These are phyloP conservation scores for Elachura formosa DNA, from an alignment of 2,113 vertebrate genomes.

Conservation along the genomic window DNA sequence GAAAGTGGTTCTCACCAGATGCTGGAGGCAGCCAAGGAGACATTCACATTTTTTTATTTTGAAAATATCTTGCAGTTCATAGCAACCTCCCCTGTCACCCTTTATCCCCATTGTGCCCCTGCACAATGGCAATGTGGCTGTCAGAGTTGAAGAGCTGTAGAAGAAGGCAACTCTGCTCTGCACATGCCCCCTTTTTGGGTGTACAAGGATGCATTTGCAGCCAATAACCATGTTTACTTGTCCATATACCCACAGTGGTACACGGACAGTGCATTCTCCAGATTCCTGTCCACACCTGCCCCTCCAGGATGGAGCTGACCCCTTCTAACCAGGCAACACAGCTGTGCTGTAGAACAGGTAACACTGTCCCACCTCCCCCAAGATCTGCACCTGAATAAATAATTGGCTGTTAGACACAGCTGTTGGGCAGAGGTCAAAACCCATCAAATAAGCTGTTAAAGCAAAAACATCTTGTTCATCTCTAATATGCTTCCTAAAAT, in stretches of 20 bases:
- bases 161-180: background rate
- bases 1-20: background rate
- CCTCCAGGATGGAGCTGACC: background rate
- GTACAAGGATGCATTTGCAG: background rate
- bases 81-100: background rate
- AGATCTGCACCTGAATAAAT: background rate
- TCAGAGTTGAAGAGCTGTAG: background rate
- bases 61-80: background rate
- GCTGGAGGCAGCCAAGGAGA: background rate
- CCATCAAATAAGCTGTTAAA: background rate
- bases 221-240: background rate
- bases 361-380: no score
- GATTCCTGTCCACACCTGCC: background rate
- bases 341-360: background rate
- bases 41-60: background rate
- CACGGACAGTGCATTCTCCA: background rate
- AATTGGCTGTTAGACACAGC: background rate
- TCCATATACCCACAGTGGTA: background rate
- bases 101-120: background rate
- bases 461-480: background rate
- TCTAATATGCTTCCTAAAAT: background rate
- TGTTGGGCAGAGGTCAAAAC: background rate
- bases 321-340: background rate
- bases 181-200: background rate
- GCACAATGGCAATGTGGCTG: fast-evolving